Percentiles rank a stretch among this genome's conserved stretches.
phyloP scores from a whole-genome alignment of 1,140 invertebrate genomes.

The Nasonia longicornis region DNA sequence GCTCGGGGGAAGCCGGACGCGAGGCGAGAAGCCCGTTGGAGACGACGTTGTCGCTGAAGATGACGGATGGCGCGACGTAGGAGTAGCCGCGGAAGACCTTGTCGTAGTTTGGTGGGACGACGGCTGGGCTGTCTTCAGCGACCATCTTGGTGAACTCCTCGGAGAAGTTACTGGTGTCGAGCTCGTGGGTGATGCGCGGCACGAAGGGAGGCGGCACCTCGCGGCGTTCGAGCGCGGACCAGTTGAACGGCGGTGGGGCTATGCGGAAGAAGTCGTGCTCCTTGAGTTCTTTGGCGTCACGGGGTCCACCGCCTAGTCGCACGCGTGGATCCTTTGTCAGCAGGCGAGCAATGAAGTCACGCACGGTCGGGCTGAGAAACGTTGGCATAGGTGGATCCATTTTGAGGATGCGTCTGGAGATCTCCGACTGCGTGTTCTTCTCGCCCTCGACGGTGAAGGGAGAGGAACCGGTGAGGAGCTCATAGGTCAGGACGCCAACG shows the following conservation, averaged over 20 bases:
- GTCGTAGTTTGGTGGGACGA: slow-evolving; percentile 86
- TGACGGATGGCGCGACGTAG: slow-evolving; percentile 92
- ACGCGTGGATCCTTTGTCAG: slow-evolving; percentile 90
- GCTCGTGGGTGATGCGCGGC: slow-evolving; percentile 82
- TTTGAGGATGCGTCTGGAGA: slow-evolving; percentile 89
- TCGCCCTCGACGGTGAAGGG: slow-evolving; percentile 97
- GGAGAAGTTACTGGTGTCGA: slow-evolving; percentile 96
- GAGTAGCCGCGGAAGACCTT: slow-evolving; percentile 96
- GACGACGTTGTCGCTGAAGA: slow-evolving; percentile 88
- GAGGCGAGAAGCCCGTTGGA: slow-evolving; percentile 72
- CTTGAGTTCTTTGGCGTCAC: slow-evolving; percentile 88
- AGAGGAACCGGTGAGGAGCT: slow-evolving; percentile 95
- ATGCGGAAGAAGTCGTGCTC: slow-evolving; percentile 85
- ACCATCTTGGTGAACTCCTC: slow-evolving; percentile 94
- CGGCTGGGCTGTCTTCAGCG: slow-evolving; percentile 90
- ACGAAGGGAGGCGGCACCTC: slow-evolving; percentile 85
- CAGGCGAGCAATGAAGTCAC: slow-evolving; percentile 80
- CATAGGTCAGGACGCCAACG: slow-evolving; percentile 95
- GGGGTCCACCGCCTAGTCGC: slow-evolving; percentile 84
- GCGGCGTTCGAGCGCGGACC: slow-evolving; percentile 81
- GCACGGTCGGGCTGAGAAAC: slow-evolving; percentile 71
- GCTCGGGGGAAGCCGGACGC: neutral
- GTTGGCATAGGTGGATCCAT: slow-evolving; percentile 88
- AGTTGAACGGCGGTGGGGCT: slow-evolving; percentile 68
- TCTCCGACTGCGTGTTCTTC: slow-evolving; percentile 92